Percentiles rank a stretch among this genome's conserved stretches.
These are phyloP conservation scores for Sarcophaga subvicina DNA, from an alignment of 2,888 invertebrate genomes.

Conservation along the genomic window DNA sequence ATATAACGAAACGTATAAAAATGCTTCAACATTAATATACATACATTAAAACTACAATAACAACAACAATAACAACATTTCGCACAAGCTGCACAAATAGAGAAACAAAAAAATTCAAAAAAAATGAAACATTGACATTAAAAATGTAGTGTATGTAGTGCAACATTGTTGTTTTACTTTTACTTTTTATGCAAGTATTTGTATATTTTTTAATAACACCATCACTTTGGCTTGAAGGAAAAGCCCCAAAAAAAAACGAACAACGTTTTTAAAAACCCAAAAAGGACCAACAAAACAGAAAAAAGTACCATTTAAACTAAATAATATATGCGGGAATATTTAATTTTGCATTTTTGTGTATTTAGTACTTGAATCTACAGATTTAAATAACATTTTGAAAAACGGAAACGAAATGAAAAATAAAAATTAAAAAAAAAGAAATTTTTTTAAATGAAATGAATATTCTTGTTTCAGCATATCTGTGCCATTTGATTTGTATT, in stretches of 20 bases:
- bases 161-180: slow-evolving; percentile 52
- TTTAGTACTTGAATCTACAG: slow-evolving; percentile 42
- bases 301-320: not conserved
- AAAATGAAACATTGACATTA: slow-evolving; percentile 62
- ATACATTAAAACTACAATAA: slow-evolving; percentile 25
- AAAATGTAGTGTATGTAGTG: slow-evolving; percentile 37
- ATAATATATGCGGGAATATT: slow-evolving; percentile 18
- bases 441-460: too few species aligned
- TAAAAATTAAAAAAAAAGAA: too few species aligned
- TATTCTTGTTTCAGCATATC: not conserved
- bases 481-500: slow-evolving; percentile 5
- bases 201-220: slow-evolving; percentile 50
- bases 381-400: slow-evolving; percentile 34
- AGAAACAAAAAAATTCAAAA: not conserved
- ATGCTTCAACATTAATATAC: slow-evolving; percentile 47
- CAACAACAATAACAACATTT: slow-evolving; percentile 24
- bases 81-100: slow-evolving; percentile 50
- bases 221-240: slow-evolving; percentile 48
- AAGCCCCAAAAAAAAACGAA: not conserved
- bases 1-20: slow-evolving; percentile 17
- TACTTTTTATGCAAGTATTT: slow-evolving; percentile 37
- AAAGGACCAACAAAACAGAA: slow-evolving; percentile 8
- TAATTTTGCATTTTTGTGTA: slow-evolving; percentile 30
- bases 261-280: not conserved
- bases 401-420: too few species aligned